Evolutionary conservation across 2,113 vertebrate genomes (phyloP), one percentile per base, ranked within the genome.

Genomic region (Engraulis encrasicolus): DNA sequence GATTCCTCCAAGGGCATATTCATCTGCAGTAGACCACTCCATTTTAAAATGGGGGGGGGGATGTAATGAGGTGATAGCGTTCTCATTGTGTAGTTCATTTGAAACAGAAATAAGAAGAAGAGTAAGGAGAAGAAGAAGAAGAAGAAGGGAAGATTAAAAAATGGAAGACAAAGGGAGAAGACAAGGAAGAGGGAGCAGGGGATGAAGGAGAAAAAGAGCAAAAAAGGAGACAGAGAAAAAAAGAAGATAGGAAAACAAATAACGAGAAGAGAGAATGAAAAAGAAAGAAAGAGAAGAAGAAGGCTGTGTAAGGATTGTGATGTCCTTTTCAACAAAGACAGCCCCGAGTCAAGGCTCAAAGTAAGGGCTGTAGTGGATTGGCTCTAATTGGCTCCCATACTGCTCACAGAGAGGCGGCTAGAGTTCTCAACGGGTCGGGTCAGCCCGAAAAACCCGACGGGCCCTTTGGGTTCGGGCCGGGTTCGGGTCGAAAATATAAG

Each of bases 1-100:
- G 36, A 20, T 85, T 83, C 31, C 74, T 54, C 71, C 37, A 83
- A 83, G 71, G 40, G 37, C 23, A 78, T 80, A 84, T 84, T 83
- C 81, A 86, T 78, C 80, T 17, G 37, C 52, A 74, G 77, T 20
- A 11, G 58, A 23, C 66, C 34, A 58, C 61, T 15, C 6, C 31
- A 78, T 84, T 40, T 20, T 38, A 9, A 74, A 74, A 58, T 78
- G 50, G 5, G 61, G 71, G 9, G 61, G 61, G 27, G 61, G 11
- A 14, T 5, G 61, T 71, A 34, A 71, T 12, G 23, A 36, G 66
- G 66, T 34, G 66, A 15, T 74, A 15, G 11, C 66, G 31, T 36
- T 20, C 5, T 23, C 58, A 36, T 74, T 31, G 27, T 34, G 34
- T 31, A 34, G 40, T 49, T 38, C 82, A 61, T 61, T 85, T 78